Percentiles rank a stretch among this genome's conserved stretches.
Conservation (phyloP, 2,888 invertebrate genomes). For the Sepioteuthis lessoniana region DNA sequence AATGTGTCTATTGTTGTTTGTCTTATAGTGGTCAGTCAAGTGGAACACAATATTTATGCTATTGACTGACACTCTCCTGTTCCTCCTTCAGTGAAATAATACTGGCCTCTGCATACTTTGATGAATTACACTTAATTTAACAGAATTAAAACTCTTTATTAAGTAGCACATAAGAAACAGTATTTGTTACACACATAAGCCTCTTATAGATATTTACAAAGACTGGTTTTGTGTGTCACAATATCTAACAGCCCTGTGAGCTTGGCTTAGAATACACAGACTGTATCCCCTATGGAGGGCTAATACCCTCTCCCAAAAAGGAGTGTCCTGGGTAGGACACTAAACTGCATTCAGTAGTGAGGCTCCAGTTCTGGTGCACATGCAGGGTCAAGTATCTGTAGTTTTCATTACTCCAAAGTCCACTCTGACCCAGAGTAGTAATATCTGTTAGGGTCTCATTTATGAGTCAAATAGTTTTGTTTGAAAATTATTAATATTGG, state of each 20-base stretch:
- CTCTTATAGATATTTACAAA: background rate
- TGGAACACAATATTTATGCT: background rate
- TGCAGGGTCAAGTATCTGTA: no score
- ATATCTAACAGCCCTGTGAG: background rate
- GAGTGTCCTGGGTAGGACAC: no score
- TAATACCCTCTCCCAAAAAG: no score
- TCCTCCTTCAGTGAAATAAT: background rate
- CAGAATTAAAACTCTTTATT: slow-evolving; percentile 9
- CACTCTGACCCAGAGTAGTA: no score
- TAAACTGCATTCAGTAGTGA: no score
- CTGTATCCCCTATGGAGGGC: no score
- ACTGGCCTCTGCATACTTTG: background rate
- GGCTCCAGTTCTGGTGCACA: no score
- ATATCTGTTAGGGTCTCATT: no score
- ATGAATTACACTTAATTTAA: slow-evolving; percentile 1
- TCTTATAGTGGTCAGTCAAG: background rate
- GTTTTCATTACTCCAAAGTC: no score
- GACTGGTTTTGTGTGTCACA: background rate
- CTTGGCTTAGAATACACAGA: no score
- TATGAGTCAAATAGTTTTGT: no score
- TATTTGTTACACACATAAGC: background rate
- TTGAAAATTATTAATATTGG: no score
- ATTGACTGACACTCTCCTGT: background rate
- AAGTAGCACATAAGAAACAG: background rate
- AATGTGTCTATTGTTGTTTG: background rate